Evolutionary conservation across 2,797 vertebrate genomes (phyloP), one percentile per base, ranked within the genome.

Genomic region (Coccyzus lansbergi): DNA sequence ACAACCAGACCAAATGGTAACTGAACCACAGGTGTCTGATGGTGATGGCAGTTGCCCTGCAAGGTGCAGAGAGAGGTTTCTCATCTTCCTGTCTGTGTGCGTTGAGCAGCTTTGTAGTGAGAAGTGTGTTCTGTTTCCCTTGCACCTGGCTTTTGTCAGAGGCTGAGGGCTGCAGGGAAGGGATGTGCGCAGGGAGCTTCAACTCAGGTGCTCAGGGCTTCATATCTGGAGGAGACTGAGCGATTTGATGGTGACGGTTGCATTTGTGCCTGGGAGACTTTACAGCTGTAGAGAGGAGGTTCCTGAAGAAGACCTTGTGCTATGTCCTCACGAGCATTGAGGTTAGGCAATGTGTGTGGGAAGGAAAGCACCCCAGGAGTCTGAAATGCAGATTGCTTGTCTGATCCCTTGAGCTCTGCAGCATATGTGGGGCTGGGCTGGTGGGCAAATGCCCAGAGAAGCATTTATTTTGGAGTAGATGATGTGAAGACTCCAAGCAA

Each of bases 311-410:
- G 34, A 21, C 2, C 1, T 33, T 31, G 26, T 67, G 34, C 53
- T 19, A 5, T 16, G 40, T 28, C 38, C 40, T 16, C 5, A 0
- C 1, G 6, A 34, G 22, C 3, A 0, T 59, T 31, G 82, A 52
- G 34, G 44, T 17, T 0, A 0, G 49, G 38, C 38, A 31, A 21
- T 63, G 36, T 0, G 1, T 1, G 2, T 1, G 1, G 10, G 24
- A 42, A n/a, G 51, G 51, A 46, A 18, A 29, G 18, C 15, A 11
- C 5, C 4, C 6, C 9, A 40, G 26, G 17, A 16, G 10, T 53
- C 36, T 55, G 58, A 8, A 58, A 13, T 2, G 6, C 22, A 36
- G n/a, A 6, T 38, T n/a, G 15, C 36, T 74, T 40, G 21, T 62
- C 38, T 34, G 15, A 22, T 33, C 28, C 33, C 31, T 42, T 6